phyloP scores from a whole-genome alignment of 1,140 invertebrate species.

The Papilio dardanus region DNA sequence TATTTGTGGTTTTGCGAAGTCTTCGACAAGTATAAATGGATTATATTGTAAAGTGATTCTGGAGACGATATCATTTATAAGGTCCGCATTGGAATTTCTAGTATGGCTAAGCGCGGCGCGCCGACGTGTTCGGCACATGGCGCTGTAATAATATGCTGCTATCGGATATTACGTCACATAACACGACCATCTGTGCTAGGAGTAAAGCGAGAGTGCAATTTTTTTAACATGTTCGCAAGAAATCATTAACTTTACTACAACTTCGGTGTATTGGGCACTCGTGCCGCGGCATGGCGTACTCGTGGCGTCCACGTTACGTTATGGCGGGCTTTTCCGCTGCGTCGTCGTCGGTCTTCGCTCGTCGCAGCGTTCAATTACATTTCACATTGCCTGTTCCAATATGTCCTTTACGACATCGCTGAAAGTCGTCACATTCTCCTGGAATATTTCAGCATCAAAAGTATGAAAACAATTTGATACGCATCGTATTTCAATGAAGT shows the following conservation, averaged over 20 bases:
- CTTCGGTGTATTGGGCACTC: slow-evolving; percentile 38
- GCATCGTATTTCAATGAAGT: slow-evolving; percentile 27
- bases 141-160: slow-evolving; percentile 71
- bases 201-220: slow-evolving; percentile 56
- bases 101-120: slow-evolving; percentile 66
- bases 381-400: slow-evolving; percentile 10
- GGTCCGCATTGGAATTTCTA: slow-evolving; percentile 78
- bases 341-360: slow-evolving; percentile 13
- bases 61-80: slow-evolving; percentile 62
- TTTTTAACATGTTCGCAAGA: slow-evolving; percentile 23
- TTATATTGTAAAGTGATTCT: slow-evolving; percentile 78
- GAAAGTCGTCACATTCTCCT: slow-evolving; percentile 23
- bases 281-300: slow-evolving; percentile 62
- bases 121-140: slow-evolving; percentile 79
- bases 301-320: slow-evolving; percentile 77
- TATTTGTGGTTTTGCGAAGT: slow-evolving; percentile 80
- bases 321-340: slow-evolving; percentile 62
- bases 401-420: background rate
- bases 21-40: slow-evolving; percentile 79
- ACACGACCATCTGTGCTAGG: slow-evolving; percentile 48
- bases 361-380: background rate
- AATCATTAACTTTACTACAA: background rate
- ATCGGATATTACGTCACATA: slow-evolving; percentile 64
- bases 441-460: slow-evolving; percentile 18
- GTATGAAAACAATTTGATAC: slow-evolving; percentile 38